phyloP scores from a whole-genome alignment of 2,113 vertebrate species.

The Lophotis ruficrista region DNA sequence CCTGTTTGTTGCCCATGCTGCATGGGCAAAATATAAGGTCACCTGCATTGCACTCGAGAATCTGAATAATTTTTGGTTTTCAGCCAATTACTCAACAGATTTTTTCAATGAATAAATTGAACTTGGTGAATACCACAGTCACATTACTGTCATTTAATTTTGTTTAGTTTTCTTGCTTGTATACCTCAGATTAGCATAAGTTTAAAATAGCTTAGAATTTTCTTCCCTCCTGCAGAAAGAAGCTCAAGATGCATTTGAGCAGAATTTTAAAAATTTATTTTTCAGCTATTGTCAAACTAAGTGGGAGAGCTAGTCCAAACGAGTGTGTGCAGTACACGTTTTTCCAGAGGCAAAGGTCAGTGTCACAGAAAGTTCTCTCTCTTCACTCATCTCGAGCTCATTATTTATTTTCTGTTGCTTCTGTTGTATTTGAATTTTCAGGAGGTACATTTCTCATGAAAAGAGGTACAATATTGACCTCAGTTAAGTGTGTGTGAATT shows the following conservation, averaged over 20 bases:
- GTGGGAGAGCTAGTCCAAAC: background rate
- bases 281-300: background rate
- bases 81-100: background rate
- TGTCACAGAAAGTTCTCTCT: background rate
- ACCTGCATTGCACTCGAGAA: background rate
- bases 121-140: background rate
- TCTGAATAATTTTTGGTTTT: background rate
- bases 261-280: background rate
- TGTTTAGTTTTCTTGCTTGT: background rate
- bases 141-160: background rate
- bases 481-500: background rate
- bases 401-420: background rate
- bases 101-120: background rate
- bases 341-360: background rate
- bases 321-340: background rate
- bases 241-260: background rate
- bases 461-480: background rate
- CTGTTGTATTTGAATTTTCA: background rate
- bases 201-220: background rate
- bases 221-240: background rate
- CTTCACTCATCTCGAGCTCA: background rate
- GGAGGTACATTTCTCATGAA: background rate
- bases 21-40: background rate
- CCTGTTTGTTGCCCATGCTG: too few relatives aligned
- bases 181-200: background rate